Evolutionary conservation across 2,888 invertebrate genomes (phyloP).

Genomic region (Anagyrus pseudococci): DNA sequence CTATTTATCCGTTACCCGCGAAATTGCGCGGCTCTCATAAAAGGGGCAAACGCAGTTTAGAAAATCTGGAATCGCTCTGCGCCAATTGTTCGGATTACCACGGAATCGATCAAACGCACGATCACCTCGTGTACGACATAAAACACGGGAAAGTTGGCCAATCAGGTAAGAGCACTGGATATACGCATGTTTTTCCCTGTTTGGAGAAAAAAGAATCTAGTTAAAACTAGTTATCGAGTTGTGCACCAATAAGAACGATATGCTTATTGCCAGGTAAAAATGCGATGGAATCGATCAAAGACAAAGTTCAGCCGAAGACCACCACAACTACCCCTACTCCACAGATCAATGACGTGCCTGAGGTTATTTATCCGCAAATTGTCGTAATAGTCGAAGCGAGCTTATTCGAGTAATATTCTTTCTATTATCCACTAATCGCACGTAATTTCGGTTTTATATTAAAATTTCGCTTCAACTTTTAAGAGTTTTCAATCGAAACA

Average conservation of each 20-base stretch:
- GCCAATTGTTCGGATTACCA: conserved; percentile 14
- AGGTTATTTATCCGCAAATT: conserved; percentile 15
- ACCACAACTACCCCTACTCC: no score
- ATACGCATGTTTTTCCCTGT: no score
- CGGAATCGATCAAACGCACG: conserved; percentile 21
- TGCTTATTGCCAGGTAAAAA: background rate
- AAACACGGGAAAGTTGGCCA: background rate
- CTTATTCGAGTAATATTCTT: conserved; percentile 11
- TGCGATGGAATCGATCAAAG: background rate
- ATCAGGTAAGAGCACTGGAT: conserved; percentile 2
- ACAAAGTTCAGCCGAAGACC: background rate
- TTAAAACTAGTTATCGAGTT: no score
- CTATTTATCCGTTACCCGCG: conserved; percentile 17
- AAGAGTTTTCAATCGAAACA: conserved; percentile 16
- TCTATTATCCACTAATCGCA: background rate
- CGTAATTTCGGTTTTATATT: no score
- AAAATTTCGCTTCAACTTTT: no score
- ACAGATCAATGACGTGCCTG: conserved; percentile 11
- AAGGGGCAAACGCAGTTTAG: conserved; percentile 3
- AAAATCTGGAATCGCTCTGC: conserved; percentile 1
- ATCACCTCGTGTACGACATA: conserved; percentile 25
- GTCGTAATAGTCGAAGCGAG: conserved; percentile 18
- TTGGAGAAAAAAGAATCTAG: no score
- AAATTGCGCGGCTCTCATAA: conserved; percentile 11
- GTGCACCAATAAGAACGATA: no score